Evolutionary conservation across 53 echinoderm and acorn worm species (phyloP), one percentile per base, ranked within the genome.

Genomic region (Apostichopus leukothele): DNA sequence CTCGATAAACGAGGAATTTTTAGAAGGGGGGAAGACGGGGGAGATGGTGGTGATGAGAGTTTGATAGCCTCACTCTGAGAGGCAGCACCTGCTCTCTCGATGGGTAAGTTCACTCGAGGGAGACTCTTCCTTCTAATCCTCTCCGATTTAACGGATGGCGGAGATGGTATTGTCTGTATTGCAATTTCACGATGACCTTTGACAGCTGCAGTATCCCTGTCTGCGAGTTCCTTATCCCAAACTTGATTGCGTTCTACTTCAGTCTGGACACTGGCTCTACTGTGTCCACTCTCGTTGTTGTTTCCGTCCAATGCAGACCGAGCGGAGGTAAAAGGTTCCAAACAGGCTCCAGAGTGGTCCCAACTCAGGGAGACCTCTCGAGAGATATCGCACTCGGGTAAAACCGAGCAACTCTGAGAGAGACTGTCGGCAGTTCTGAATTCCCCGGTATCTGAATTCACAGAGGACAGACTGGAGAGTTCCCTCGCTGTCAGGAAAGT

Each of bases 141-240:
- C 23, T 83, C 22, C 6, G 83, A 55, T 6, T 7, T 83, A 14
- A 7, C 1, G 20, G 74, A 7, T 25, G 74, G 14, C 20, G 25
- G 7, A 6, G 23, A 39, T 10, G 83, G n/a, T 6, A 57, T 50
- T 5, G 88, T 87, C 51, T 87, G 88, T 53, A 87, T 52, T 22
- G 74, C 88, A 50, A 87, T 74, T 20, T 87, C 88, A 53, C 88
- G 75, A 52, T 52, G 53, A 16, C 74, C 20, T 87, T 53, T 87
- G n/a, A 87, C 74, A 53, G 74, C 18, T 26, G 75, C 52, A 5
- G 23, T 54, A 13, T 16, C 23, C 8, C 18, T 54, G 16, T 71
- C 20, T 19, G 13, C 0, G 18, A 71, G 71, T 19, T 81, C 16
- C 51, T 81, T 5, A 52, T 59, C 81, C 10, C 21, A n/a, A 21